phyloP scores from a whole-genome alignment of 1,140 invertebrate genomes.

The Apocrypta bakeri region DNA sequence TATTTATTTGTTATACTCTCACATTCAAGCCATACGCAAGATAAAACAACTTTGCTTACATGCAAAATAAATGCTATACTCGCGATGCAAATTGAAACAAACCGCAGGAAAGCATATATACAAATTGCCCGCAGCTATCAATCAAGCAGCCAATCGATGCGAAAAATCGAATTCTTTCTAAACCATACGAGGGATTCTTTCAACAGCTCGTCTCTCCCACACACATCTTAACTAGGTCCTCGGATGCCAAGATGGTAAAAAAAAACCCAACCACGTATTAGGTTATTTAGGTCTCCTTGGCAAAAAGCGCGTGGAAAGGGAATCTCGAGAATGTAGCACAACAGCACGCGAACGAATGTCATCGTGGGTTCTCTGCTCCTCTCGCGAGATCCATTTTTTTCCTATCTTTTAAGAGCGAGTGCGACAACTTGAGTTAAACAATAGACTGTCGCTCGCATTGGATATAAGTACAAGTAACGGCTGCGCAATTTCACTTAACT shows the following conservation, averaged over 20 bases:
- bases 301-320: constrained; percentile 45
- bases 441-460: constrained; percentile 17
- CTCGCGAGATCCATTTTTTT: background rate
- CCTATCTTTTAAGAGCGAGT: background rate
- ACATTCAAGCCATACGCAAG: too few species aligned
- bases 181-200: too few species aligned
- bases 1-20: too few species aligned
- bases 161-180: constrained; percentile 19
- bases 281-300: constrained; percentile 45
- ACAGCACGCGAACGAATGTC: constrained; percentile 19
- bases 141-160: background rate
- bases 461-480: background rate
- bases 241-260: too few species aligned
- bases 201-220: background rate
- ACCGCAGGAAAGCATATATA: background rate
- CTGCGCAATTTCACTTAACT: constrained; percentile 50
- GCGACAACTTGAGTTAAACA: background rate
- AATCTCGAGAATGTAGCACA: constrained; percentile 32
- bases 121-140: background rate
- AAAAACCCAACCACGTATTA: constrained; percentile 12
- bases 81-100: background rate
- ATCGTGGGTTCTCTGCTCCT: background rate
- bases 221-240: too few species aligned
- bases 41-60: background rate
- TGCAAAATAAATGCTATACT: background rate